Conservation (phyloP, 2,888 invertebrate genomes). For the Oscheius myriophilus region DNA sequence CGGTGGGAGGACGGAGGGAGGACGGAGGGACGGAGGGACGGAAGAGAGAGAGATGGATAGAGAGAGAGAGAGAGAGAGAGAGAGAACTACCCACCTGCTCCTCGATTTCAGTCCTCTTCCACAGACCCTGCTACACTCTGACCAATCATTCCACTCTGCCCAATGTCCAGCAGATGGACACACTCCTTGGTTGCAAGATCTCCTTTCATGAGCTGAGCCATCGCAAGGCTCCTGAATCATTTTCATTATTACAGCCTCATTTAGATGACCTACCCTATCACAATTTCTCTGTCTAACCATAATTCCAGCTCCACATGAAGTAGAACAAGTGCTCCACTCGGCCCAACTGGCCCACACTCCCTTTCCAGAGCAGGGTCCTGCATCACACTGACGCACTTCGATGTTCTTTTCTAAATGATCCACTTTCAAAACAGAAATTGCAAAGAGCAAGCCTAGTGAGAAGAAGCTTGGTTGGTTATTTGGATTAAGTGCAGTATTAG, state of each 20-base stretch:
- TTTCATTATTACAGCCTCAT: not conserved
- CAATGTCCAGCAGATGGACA: constrained; percentile 51
- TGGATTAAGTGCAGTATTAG: constrained; percentile 21
- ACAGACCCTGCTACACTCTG: constrained; percentile 63
- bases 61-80: not conserved
- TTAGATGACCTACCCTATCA: constrained; percentile 42
- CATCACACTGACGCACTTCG: constrained; percentile 67
- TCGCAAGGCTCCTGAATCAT: constrained; percentile 65
- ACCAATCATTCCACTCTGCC: constrained; percentile 63
- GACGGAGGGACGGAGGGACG: not conserved
- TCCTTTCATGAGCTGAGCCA: constrained; percentile 65
- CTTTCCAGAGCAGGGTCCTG: constrained; percentile 59
- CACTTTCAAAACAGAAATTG: not conserved
- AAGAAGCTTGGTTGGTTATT: not conserved
- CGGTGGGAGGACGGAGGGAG: too few species aligned
- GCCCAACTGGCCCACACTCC: constrained; percentile 67
- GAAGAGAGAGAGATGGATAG: constrained; percentile 17
- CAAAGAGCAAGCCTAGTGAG: not conserved
- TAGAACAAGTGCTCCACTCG: constrained; percentile 63
- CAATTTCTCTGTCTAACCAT: constrained; percentile 63
- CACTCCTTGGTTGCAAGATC: constrained; percentile 63
- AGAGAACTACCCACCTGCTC: constrained; percentile 46
- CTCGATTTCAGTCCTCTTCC: constrained; percentile 65
- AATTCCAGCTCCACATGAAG: constrained; percentile 66
- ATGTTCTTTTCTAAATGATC: constrained; percentile 63